Conservation (phyloP, 2,113 vertebrate species). For the Toxotes jaculatrix region DNA sequence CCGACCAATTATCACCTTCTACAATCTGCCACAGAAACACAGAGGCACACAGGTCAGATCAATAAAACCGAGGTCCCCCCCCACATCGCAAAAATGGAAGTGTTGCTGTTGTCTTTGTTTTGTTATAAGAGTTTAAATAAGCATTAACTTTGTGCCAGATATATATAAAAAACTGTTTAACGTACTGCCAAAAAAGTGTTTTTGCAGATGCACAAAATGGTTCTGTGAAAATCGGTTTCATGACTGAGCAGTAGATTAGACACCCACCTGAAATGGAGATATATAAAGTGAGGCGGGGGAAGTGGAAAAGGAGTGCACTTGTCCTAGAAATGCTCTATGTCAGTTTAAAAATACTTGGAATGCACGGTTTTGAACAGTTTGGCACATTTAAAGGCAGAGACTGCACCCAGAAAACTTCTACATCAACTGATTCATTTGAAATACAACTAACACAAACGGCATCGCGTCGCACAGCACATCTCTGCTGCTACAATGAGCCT, state of each 20-base stretch:
- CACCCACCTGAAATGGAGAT: conserved; percentile 58
- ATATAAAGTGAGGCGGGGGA: conserved; percentile 51
- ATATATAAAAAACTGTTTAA: background rate
- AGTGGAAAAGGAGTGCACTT: conserved; percentile 53
- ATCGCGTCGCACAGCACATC: background rate
- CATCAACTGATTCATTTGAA: background rate
- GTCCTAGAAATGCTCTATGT: conserved; percentile 73
- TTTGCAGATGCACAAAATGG: conserved; percentile 23
- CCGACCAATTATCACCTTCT: conserved; percentile 47
- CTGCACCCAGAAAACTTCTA: conserved; percentile 16
- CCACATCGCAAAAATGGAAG: conserved; percentile 1
- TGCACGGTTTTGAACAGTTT: conserved; percentile 54
- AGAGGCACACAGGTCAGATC: conserved; percentile 27
- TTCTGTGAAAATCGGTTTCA: conserved; percentile 40
- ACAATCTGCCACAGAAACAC: conserved; percentile 46
- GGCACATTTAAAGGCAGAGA: conserved; percentile 57
- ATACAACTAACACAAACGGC: conserved; percentile 1
- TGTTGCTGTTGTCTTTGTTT: background rate
- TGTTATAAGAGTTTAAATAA: background rate
- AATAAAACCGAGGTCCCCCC: background rate
- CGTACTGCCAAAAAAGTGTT: background rate
- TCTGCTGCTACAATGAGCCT: conserved; percentile 10
- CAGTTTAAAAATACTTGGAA: conserved; percentile 74
- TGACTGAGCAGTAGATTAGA: conserved; percentile 32
- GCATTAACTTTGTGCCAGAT: background rate